Evolutionary conservation across 2,113 vertebrate genomes (phyloP), one percentile per base, ranked within the genome.

Genomic region (Dipodomys merriami): DNA sequence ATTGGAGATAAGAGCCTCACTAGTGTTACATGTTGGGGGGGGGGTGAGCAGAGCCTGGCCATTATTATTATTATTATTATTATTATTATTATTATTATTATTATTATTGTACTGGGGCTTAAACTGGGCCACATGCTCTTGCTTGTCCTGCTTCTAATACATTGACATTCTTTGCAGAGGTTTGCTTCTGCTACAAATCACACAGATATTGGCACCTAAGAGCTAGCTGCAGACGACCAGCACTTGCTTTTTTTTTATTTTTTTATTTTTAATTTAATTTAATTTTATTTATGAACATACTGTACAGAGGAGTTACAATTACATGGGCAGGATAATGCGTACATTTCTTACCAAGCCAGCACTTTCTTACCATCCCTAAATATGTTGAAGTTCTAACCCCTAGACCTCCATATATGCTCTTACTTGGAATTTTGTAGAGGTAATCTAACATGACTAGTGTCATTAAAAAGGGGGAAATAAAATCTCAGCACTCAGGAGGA

Each of bases 161-260:
- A 22, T 3, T 29, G 12, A 76, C 39, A 33, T 53, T 73, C 30
- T 39, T 91, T 60, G 11, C 44, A 67, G 60, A 81, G 30, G 18
- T 84, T 80, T 90, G 68, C 77, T 94, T 94, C 30, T 73, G 20
- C 78, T 73, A 72, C 19, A 53, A 90, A 83, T 35, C 22, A 82
- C 25, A 49, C 5, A 72, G 69, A 20, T 22, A 64, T 46, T 12
- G 0, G 79, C 39, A 80, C n/a, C 72, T n/a, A 79, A 89, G 35
- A 53, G 30, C 9, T 19, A 15, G 6, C 0, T 83, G 13, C 67
- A 76, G 30, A 79, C 19, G 71, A 23, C 20, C n/a, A 23, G 29
- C n/a, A n/a, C n/a, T n/a, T n/a, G n/a, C n/a, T n/a, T n/a, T n/a
- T n/a, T n/a, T n/a, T n/a, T n/a, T n/a, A n/a, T n/a, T n/a, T n/a